phyloP scores from a whole-genome alignment of 2,888 invertebrate species.

The Drosophila pseudotakahashii region DNA sequence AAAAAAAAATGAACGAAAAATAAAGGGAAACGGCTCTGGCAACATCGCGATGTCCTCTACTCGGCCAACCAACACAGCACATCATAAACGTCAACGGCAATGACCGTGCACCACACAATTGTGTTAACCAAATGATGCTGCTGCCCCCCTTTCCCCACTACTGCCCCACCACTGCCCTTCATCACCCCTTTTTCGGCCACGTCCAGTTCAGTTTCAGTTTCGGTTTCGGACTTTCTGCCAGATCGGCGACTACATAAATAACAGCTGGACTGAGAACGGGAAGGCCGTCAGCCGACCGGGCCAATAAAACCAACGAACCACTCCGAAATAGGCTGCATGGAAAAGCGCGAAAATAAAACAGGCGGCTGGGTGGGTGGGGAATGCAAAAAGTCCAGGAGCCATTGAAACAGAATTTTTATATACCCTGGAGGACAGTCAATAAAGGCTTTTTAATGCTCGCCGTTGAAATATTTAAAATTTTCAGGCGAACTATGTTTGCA shows the following conservation, averaged over 20 bases:
- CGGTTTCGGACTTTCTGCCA: conserved; percentile 36
- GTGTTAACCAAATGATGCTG: conserved; percentile 73
- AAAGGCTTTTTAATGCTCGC: conserved; percentile 22
- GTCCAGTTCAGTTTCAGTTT: conserved; percentile 18
- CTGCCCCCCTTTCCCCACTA: not conserved
- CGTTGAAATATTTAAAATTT: conserved; percentile 29
- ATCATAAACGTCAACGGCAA: conserved; percentile 79
- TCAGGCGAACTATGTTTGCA: not conserved
- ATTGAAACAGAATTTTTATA: conserved; percentile 36
- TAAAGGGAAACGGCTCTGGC: conserved; percentile 15
- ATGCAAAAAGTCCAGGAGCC: conserved; percentile 14
- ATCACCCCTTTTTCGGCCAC: not conserved
- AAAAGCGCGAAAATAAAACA: conserved; percentile 39
- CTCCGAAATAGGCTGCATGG: conserved; percentile 45
- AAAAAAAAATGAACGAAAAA: conserved; percentile 13
- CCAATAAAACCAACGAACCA: conserved; percentile 74
- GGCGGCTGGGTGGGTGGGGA: not conserved
- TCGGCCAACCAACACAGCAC: conserved; percentile 52
- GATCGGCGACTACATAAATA: conserved; percentile 65
- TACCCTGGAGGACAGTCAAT: conserved; percentile 30
- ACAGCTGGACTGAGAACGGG: conserved; percentile 44
- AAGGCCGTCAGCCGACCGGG: conserved; percentile 6
- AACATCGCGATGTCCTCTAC: conserved; percentile 32
- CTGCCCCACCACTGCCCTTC: not conserved
- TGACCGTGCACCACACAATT: conserved; percentile 76